Conservation (phyloP, 2,888 invertebrate genomes). For the Tanytarsus gracilentus region DNA sequence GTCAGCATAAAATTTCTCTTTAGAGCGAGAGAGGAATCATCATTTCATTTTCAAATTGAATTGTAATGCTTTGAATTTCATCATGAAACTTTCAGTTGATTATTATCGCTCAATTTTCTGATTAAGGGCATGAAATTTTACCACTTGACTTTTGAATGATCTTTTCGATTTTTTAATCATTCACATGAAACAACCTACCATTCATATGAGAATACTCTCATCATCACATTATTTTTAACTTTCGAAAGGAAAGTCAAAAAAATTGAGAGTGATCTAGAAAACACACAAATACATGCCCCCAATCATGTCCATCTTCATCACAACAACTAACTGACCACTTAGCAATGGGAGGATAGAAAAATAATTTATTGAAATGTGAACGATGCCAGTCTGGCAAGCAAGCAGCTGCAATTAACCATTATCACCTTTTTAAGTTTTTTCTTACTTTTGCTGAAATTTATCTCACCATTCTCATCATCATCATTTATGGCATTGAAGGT, state of each 20-base stretch:
- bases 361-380: not conserved
- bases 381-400: not conserved
- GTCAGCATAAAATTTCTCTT: constrained; percentile 19
- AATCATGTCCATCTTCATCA: constrained; percentile 4
- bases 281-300: too few species aligned
- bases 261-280: too few species aligned
- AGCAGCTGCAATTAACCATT: constrained; percentile 8
- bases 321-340: not conserved
- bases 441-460: not conserved
- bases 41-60: not conserved
- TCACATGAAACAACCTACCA: too few species aligned
- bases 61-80: constrained; percentile 9
- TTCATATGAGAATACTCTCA: too few species aligned
- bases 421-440: not conserved
- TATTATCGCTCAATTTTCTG: constrained; percentile 7
- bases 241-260: too few species aligned
- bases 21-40: not conserved
- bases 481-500: not conserved
- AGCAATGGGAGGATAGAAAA: not conserved
- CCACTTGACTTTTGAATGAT: too few species aligned
- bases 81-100: constrained; percentile 2
- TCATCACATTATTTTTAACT: too few species aligned
- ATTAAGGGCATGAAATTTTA: too few species aligned
- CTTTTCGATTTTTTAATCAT: too few species aligned
- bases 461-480: not conserved